Conservation (phyloP, 1,140 invertebrate species). For the Drosophila tristis region DNA sequence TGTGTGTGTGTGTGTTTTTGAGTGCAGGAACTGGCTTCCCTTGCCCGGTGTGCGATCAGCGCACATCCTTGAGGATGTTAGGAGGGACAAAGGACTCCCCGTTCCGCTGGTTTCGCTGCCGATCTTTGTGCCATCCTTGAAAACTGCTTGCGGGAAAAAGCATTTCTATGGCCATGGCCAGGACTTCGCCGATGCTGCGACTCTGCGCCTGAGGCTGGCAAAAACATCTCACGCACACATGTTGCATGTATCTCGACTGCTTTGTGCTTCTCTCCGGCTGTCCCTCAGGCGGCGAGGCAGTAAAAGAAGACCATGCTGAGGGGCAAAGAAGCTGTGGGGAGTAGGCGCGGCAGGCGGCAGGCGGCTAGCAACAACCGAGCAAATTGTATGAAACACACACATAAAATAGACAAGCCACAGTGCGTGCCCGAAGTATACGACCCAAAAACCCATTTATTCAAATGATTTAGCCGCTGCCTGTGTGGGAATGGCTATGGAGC, state of each 20-base stretch:
- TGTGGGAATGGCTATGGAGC: too few relatives aligned
- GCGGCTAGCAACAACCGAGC: background rate
- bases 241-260: constrained; percentile 21
- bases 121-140: background rate
- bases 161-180: too few relatives aligned
- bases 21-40: background rate
- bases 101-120: background rate
- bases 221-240: constrained; percentile 65
- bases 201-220: background rate
- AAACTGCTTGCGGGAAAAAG: background rate
- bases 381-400: too few relatives aligned
- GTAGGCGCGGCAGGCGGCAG: background rate
- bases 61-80: constrained; percentile 2
- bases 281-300: constrained; percentile 19
- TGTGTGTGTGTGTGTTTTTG: background rate
- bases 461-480: too few relatives aligned
- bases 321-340: background rate
- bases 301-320: background rate
- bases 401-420: too few relatives aligned
- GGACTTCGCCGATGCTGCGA: background rate
- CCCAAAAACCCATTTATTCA: too few relatives aligned
- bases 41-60: too few relatives aligned
- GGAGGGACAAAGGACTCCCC: background rate
- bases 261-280: background rate
- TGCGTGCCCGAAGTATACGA: too few relatives aligned